These are phyloP conservation scores for Menura novaehollandiae DNA, from an alignment of 2,113 vertebrate species.

Conservation along the genomic window DNA sequence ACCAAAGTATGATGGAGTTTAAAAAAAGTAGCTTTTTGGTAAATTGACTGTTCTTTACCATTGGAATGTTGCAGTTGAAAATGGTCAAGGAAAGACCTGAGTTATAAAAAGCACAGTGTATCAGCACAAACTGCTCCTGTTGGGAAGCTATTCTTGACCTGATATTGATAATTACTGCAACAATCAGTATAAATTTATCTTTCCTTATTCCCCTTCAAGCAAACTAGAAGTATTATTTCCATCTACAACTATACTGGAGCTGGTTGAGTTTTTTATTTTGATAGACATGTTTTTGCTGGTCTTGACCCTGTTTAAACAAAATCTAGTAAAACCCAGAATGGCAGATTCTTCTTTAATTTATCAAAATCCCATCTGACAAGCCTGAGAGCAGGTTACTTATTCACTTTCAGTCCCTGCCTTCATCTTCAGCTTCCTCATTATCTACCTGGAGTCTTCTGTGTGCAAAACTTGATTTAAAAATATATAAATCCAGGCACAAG, in stretches of 20 bases:
- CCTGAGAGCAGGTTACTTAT: background rate
- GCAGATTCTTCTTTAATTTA: background rate
- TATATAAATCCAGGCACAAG: background rate
- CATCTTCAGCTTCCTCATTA: background rate
- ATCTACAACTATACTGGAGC: background rate
- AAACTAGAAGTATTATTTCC: background rate
- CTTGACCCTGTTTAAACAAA: background rate
- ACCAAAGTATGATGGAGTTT: background rate
- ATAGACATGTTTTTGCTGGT: background rate
- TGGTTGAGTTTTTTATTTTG: background rate
- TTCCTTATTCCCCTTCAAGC: background rate
- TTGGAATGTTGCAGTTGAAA: background rate
- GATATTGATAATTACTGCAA: background rate
- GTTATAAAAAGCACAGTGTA: background rate
- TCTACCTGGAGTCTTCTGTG: background rate
- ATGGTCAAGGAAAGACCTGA: background rate
- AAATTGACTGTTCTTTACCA: background rate
- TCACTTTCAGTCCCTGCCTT: background rate
- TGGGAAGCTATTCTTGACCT: background rate
- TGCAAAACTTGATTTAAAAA: background rate
- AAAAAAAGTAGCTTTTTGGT: rapidly evolving
- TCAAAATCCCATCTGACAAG: background rate
- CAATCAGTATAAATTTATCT: background rate
- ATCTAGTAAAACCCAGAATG: background rate
- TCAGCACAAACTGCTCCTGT: background rate